Evolutionary conservation across 2,888 invertebrate species (phyloP).

Genomic region (Trichogramma dendrolimi): DNA sequence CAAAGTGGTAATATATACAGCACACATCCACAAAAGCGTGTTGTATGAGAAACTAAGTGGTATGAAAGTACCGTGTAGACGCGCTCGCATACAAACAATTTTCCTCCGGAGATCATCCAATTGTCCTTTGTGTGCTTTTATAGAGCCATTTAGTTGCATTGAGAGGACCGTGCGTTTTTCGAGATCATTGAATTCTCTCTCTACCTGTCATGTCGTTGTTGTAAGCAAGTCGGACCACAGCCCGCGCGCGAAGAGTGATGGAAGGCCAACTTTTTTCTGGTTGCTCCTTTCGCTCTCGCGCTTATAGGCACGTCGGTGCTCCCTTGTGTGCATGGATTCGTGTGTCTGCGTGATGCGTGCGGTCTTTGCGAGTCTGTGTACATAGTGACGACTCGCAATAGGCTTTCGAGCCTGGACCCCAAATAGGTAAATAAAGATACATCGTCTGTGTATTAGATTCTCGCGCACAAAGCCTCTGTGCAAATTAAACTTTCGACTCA

Average conservation of each 20-base stretch:
- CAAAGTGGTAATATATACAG: no score
- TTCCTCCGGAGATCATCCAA: no score
- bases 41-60: no score
- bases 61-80: no score
- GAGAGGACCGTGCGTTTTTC: no score
- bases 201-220: no score
- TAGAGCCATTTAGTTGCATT: no score
- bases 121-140: no score
- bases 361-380: not conserved
- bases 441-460: not conserved
- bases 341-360: not conserved
- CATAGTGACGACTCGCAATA: not conserved
- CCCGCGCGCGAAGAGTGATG: not conserved
- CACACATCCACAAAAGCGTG: no score
- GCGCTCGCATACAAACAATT: no score
- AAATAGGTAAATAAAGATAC: constrained; percentile 18
- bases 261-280: not conserved
- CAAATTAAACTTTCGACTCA: constrained; percentile 10
- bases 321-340: not conserved
- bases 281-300: not conserved
- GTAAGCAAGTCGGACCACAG: not conserved
- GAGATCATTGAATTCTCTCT: no score
- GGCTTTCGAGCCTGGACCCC: constrained; percentile 1
- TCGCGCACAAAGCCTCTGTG: not conserved
- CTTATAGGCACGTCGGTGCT: not conserved